Percentiles rank a stretch among this genome's conserved stretches.
phyloP scores from a whole-genome alignment of 2,113 vertebrate species.

The Eurystomus gularis region DNA sequence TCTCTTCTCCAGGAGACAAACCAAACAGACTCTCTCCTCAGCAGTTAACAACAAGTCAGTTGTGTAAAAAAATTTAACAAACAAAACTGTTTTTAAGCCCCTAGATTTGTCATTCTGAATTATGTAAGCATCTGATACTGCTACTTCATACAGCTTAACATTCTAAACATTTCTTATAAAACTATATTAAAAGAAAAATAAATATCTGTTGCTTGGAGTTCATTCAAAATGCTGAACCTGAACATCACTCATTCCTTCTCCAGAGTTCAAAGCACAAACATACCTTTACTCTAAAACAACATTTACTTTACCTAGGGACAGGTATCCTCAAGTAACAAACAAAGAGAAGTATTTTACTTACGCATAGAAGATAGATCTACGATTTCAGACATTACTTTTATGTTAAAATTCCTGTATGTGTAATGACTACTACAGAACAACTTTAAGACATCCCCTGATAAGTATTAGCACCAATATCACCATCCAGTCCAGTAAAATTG shows the following conservation, averaged over 20 bases:
- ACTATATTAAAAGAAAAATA: not conserved
- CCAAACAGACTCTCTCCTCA: not conserved
- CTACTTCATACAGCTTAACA: not conserved
- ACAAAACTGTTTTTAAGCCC: not conserved
- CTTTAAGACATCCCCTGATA: not conserved
- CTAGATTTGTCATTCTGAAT: not conserved
- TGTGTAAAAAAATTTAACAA: not conserved
- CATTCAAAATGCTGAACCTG: not conserved
- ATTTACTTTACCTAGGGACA: not conserved
- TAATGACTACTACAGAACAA: not conserved
- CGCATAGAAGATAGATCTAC: rapidly evolving
- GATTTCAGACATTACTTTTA: not conserved
- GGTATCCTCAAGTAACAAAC: not conserved
- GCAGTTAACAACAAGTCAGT: not conserved
- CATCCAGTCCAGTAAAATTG: not conserved
- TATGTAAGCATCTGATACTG: not conserved
- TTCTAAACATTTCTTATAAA: not conserved
- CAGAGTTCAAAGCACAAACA: not conserved
- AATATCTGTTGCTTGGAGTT: not conserved
- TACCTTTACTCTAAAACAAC: not conserved
- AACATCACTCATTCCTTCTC: not conserved
- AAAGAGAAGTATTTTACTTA: not conserved
- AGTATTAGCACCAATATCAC: not conserved
- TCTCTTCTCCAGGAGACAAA: not conserved
- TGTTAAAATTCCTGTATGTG: not conserved